Base-by-base conservation (phyloP, 2,888 invertebrate species). In the Oligia strigilis region DNA sequence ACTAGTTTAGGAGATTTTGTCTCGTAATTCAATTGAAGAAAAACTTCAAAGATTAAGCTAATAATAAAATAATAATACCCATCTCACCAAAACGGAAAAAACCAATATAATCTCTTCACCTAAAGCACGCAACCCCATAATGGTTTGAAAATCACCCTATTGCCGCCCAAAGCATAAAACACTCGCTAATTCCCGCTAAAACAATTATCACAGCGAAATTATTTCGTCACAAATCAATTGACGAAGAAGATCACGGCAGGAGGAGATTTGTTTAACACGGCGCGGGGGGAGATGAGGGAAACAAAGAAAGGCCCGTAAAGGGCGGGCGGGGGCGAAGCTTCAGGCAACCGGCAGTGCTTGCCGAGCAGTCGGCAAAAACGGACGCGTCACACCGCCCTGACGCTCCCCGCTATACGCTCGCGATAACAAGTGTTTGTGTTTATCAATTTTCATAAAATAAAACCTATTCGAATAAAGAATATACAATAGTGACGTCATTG, bases 281-380 rank as follows among this genome's bases (percentile, higher is more conserved):
- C 89, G 91, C 92, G 91, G 92, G 93, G 91, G 93, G 94, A 74
- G 94, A 92, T 92, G 81, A 93, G 94, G 94, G 96, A 96, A 96
- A 97, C 97, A 97, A 97, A 97, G 97, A 95, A 96, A 95, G 93
- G 88, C 89, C 92, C 93, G 93, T 92, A 92, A 76, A 87, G 94
- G 96, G 95, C 95, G 95, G 96, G 95, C 94, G 95, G 96, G 96
- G 95, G 90, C 89, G 72, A 87, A 78, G 88, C 87, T 87, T 90
- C 90, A 94, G 81, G 82, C 88, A 78, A 93, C 94, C 93, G 93
- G 81, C 89, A 96, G 96, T 96, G 90, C 89, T 92, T 94, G 94
- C 94, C 94, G 93, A 93, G 91, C 93, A 78, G 80, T 93, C 95
- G 95, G 94, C 94, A 88, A 76, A 87, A 91, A 66, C 87, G 86